phyloP scores from a whole-genome alignment of 2,888 invertebrate species.

The Poecilus cupreus region DNA sequence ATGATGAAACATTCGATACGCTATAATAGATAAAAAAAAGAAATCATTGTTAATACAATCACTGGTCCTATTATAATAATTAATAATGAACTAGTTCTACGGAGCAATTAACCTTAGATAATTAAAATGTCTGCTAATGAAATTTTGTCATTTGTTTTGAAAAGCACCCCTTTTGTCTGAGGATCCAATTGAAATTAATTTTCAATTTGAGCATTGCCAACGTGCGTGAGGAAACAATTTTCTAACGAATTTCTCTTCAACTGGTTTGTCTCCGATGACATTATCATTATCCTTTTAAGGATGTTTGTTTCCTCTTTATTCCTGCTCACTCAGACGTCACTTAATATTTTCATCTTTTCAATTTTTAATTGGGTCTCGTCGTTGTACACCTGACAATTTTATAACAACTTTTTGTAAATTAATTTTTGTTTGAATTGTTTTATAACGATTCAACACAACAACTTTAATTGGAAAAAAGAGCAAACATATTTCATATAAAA shows the following conservation, averaged over 20 bases:
- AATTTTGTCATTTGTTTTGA: conserved; percentile 1
- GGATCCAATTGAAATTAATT: conserved; percentile 4
- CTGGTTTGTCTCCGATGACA: neutral
- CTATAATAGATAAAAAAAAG: neutral
- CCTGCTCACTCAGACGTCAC: neutral
- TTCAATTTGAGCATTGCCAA: neutral
- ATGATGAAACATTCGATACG: neutral
- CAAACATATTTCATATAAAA: no score
- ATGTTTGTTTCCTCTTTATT: neutral
- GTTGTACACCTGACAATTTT: no score
- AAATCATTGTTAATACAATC: neutral
- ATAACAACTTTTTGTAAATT: no score
- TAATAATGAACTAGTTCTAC: neutral
- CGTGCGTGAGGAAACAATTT: neutral
- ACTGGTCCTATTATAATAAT: neutral
- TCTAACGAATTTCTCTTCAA: neutral
- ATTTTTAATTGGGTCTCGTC: neutral
- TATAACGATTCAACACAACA: no score
- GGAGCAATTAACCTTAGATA: conserved; percentile 20
- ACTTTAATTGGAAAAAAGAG: no score
- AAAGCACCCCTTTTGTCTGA: neutral
- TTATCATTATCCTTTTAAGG: conserved; percentile 3
- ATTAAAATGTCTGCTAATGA: neutral
- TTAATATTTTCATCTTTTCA: neutral
- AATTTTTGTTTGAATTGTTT: no score